Percentiles rank a stretch among this genome's conserved stretches.
These are phyloP conservation scores for Sciurus carolinensis DNA, from an alignment of 2,797 vertebrate genomes.

Conservation along the genomic window DNA sequence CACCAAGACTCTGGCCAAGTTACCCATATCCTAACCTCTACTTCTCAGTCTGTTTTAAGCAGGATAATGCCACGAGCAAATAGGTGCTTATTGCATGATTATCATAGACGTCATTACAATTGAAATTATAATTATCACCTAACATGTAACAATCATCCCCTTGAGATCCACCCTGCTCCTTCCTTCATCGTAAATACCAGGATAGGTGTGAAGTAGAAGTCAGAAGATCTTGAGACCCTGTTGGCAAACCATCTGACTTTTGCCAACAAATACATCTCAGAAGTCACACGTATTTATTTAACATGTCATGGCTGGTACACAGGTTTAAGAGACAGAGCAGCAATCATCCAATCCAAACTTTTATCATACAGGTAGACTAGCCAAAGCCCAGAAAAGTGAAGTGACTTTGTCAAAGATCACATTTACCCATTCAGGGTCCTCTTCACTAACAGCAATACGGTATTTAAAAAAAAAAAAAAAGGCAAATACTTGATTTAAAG, in stretches of 20 bases:
- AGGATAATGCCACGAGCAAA: not conserved
- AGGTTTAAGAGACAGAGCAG: not conserved
- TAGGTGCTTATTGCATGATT: not conserved
- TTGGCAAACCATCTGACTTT: conserved; percentile 1
- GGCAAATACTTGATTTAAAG: conserved; percentile 33
- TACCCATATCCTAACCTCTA: not conserved
- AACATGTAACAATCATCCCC: not conserved
- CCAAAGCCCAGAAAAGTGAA: conserved; percentile 11
- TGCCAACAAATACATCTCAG: not conserved
- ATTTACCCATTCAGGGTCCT: not conserved
- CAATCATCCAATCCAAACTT: not conserved
- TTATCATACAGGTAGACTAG: not conserved
- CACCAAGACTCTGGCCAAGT: not conserved
- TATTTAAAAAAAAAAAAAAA: not conserved
- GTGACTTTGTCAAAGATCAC: not conserved
- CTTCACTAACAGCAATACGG: not conserved
- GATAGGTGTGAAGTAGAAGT: not conserved
- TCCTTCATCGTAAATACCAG: not conserved
- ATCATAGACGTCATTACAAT: not conserved
- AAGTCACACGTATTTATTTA: not conserved
- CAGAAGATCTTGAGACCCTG: not conserved
- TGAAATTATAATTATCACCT: not conserved
- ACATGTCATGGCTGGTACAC: not conserved
- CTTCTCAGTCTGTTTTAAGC: not conserved
- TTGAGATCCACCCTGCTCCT: not conserved